Percentiles rank a stretch among this genome's conserved stretches.
Evolutionary conservation across 2,888 invertebrate genomes (phyloP).

Genomic region (Hecatera dysodea): DNA sequence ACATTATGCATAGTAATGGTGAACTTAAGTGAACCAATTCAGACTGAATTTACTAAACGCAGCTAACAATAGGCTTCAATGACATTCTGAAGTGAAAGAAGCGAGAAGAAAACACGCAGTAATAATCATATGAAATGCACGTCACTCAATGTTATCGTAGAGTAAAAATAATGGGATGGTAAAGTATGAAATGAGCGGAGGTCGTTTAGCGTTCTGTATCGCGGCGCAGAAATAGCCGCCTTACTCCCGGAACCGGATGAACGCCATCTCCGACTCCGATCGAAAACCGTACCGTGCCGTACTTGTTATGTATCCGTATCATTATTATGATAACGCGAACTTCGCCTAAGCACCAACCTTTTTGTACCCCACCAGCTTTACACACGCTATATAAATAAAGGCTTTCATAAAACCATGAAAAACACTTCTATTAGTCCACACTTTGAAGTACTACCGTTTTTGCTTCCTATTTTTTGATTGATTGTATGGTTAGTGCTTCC

Average conservation of each 20-base stretch:
- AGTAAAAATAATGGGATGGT: slow-evolving; percentile 69
- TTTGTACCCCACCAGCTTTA: slow-evolving; percentile 37
- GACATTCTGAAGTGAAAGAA: background rate
- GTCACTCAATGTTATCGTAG: slow-evolving; percentile 57
- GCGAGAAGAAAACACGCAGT: slow-evolving; percentile 12
- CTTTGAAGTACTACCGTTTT: slow-evolving; percentile 37
- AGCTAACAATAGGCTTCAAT: too few species aligned
- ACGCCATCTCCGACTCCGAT: slow-evolving; percentile 73
- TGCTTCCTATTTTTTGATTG: slow-evolving; percentile 54
- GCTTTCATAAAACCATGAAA: slow-evolving; percentile 46
- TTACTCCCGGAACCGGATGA: slow-evolving; percentile 72
- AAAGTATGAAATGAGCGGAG: slow-evolving; percentile 67
- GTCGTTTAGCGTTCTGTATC: slow-evolving; percentile 63
- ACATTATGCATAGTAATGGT: too few species aligned
- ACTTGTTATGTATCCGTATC: slow-evolving; percentile 56
- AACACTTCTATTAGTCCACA: slow-evolving; percentile 50
- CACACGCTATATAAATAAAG: slow-evolving; percentile 30
- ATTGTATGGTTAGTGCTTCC: slow-evolving; percentile 64
- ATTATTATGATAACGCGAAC: slow-evolving; percentile 61
- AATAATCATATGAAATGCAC: slow-evolving; percentile 39
- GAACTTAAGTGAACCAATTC: background rate
- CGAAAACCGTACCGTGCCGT: slow-evolving; percentile 63
- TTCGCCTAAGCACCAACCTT: slow-evolving; percentile 40
- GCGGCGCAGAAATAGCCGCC: slow-evolving; percentile 67
- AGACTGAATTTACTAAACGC: background rate